phyloP scores from a whole-genome alignment of 2,113 vertebrate species.

The Cynopterus brachyotis region DNA sequence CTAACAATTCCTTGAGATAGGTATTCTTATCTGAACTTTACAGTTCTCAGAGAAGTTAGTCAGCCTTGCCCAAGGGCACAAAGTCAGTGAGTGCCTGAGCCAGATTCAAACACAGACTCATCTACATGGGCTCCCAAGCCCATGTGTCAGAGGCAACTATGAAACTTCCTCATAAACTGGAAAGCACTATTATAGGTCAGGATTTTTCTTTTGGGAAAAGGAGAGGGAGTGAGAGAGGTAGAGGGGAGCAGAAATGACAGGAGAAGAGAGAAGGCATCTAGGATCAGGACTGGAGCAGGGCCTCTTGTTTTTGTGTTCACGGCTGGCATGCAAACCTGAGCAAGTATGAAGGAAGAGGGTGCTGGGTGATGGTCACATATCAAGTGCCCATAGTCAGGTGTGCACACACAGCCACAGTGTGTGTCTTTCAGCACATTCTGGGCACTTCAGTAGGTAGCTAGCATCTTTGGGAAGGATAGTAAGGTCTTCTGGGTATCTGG shows the following conservation, averaged over 20 bases:
- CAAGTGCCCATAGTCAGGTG: background rate
- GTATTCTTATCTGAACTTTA: background rate
- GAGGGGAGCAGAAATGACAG: background rate
- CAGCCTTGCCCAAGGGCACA: background rate
- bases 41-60: background rate
- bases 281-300: fast-evolving
- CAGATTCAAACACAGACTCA: background rate
- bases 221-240: background rate
- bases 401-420: background rate
- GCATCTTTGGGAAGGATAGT: background rate
- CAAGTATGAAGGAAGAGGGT: fast-evolving
- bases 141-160: background rate
- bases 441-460: background rate
- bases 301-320: background rate
- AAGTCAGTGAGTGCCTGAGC: background rate
- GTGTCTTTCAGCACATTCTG: background rate
- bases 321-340: no score
- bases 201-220: background rate
- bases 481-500: background rate
- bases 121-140: background rate
- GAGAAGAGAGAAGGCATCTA: background rate
- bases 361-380: fast-evolving
- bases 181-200: background rate
- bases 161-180: background rate
- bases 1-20: background rate